Evolutionary conservation across 2,888 invertebrate species (phyloP).

Genomic region (Lithophane socia): DNA sequence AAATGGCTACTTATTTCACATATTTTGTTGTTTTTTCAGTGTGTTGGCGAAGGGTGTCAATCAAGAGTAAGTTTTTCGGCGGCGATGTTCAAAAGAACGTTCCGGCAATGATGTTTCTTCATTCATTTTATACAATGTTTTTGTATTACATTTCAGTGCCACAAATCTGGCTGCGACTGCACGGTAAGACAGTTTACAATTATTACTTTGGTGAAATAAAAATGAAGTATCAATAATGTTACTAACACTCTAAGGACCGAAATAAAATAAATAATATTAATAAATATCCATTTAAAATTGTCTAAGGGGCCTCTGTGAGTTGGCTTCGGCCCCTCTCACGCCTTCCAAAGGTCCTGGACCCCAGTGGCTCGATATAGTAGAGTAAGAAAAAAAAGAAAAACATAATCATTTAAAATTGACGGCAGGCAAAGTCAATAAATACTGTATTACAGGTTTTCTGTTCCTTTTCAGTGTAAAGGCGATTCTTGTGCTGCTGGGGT

Average conservation of each 20-base stretch:
- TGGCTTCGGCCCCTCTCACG: too few species aligned
- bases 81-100: background rate
- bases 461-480: background rate
- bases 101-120: background rate
- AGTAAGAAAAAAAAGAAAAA: too few species aligned
- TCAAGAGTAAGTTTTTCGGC: constrained; percentile 69
- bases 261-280: too few species aligned
- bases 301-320: too few species aligned
- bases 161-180: constrained; percentile 66
- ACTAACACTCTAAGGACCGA: too few species aligned
- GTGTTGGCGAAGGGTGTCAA: constrained; percentile 66
- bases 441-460: background rate
- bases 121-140: background rate
- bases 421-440: background rate
- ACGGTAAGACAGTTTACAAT: constrained; percentile 61
- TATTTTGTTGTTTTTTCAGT: constrained; percentile 64
- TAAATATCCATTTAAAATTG: too few species aligned
- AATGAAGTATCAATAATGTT: background rate
- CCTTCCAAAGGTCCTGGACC: too few species aligned
- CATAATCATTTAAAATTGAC: background rate
- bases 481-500: background rate
- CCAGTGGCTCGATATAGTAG: too few species aligned
- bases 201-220: background rate
- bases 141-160: constrained; percentile 66
- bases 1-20: too few species aligned